A percentile compares a stretch with the other conserved stretches of the same genome.
Conservation (phyloP, 2,797 vertebrate species). For the Fratercula arctica region DNA sequence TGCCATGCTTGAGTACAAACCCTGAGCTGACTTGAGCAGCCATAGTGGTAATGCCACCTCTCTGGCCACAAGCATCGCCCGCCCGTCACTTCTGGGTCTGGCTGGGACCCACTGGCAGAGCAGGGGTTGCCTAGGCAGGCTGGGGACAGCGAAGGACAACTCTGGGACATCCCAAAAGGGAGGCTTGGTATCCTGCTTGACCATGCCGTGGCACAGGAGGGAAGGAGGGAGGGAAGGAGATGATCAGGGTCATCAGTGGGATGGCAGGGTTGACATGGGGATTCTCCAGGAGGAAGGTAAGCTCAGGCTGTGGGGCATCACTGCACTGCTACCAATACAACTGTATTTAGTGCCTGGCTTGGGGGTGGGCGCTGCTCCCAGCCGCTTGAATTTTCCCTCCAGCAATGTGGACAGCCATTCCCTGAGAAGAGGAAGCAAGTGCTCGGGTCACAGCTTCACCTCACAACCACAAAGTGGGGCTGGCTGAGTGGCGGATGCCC, state of each 20-base stretch:
- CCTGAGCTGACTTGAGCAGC: conserved; percentile 4
- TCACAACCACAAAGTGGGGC: neutral
- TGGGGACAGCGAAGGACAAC: neutral
- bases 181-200: neutral
- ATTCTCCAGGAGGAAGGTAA: neutral
- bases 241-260: neutral
- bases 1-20: neutral
- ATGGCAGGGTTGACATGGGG: neutral
- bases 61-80: neutral
- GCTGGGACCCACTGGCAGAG: neutral
- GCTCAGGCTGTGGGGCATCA: neutral
- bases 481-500: accelerated
- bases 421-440: neutral
- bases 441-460: neutral
- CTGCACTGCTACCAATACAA: neutral
- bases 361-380: neutral
- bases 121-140: neutral
- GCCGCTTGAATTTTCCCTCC: neutral
- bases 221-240: neutral
- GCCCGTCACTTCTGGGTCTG: neutral
- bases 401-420: neutral
- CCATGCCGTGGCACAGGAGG: neutral
- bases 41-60: neutral
- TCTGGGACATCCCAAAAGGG: neutral
- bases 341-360: accelerated